Percentiles rank a stretch among this genome's conserved stretches.
Conservation (phyloP, 53 echinoderm and acorn worm genomes). For the Holothuria scabra region DNA sequence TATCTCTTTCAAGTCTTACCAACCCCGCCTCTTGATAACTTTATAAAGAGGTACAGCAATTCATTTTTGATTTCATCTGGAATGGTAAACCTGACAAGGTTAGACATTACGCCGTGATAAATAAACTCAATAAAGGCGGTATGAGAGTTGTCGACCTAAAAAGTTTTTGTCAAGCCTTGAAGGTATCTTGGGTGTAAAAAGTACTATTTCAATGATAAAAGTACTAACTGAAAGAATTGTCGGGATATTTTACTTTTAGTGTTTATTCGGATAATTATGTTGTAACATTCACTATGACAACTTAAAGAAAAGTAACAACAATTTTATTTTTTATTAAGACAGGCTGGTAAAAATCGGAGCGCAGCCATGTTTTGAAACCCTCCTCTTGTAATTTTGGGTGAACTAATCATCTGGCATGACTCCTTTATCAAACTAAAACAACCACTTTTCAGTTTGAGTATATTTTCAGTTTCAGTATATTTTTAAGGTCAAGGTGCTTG, state of each 20-base stretch:
- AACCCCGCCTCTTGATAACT: neutral
- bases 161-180: neutral
- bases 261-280: neutral
- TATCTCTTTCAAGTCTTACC: slow-evolving; percentile 27
- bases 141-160: neutral
- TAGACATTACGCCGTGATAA: neutral
- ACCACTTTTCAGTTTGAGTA: too few species aligned
- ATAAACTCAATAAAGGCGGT: neutral
- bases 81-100: neutral
- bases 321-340: neutral
- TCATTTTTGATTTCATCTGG: slow-evolving; percentile 23
- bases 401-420: neutral
- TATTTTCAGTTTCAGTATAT: too few species aligned
- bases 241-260: neutral
- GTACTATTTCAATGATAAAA: neutral
- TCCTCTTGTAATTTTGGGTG: neutral
- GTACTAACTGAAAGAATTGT: neutral
- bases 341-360: too few species aligned
- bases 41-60: neutral
- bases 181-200: neutral
- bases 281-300: neutral
- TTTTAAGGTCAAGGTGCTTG: too few species aligned
- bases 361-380: neutral
- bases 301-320: neutral
- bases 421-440: too few species aligned